These are phyloP conservation scores for Otus sunia DNA, from an alignment of 2,113 vertebrate species.

Conservation along the genomic window DNA sequence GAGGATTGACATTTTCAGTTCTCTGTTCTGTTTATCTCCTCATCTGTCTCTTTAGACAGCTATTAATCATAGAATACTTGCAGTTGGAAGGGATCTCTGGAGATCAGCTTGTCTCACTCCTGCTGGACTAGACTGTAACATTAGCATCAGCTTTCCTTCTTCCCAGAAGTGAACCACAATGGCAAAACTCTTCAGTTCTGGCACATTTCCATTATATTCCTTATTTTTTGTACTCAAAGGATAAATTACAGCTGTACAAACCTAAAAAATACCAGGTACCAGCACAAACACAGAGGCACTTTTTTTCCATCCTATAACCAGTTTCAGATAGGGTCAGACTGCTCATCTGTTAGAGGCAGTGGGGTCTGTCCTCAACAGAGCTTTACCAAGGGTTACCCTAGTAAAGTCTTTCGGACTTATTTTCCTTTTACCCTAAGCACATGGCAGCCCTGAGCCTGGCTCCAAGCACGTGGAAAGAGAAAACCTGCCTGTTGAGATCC, in stretches of 20 bases:
- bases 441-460: background rate
- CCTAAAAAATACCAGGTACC: background rate
- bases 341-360: background rate
- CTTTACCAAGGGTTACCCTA: background rate
- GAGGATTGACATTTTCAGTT: background rate
- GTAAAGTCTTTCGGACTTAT: background rate
- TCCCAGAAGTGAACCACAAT: background rate
- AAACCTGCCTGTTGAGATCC: background rate
- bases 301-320: background rate
- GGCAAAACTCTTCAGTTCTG: background rate
- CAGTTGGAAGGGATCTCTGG: background rate
- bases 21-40: background rate
- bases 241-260: background rate
- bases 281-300: background rate
- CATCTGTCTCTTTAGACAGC: background rate
- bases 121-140: background rate
- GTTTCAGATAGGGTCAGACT: background rate
- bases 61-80: background rate
- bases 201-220: background rate
- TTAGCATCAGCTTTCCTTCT: background rate
- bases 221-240: background rate
- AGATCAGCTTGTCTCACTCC: background rate
- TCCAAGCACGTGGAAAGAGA: background rate
- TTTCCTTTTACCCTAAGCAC: background rate
- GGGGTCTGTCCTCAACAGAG: background rate